These are phyloP conservation scores for Phyllotreta cruciferae DNA, from an alignment of 2,888 invertebrate species.

Conservation along the genomic window DNA sequence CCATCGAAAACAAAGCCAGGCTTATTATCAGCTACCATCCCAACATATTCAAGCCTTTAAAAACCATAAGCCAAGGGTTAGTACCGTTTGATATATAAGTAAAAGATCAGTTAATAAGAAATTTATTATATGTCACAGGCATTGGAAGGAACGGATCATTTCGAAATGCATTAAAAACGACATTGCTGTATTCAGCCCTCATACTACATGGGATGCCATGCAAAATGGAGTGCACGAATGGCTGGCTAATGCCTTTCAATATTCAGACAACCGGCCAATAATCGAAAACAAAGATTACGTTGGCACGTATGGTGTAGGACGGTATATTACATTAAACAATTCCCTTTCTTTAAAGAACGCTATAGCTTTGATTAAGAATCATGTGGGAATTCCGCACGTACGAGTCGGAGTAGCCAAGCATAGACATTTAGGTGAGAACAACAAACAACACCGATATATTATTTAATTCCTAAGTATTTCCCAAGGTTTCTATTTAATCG, in stretches of 20 bases:
- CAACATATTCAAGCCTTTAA: slow-evolving; percentile 88
- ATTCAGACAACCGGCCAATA: slow-evolving; percentile 45
- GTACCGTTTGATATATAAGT: slow-evolving; percentile 22
- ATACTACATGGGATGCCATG: slow-evolving; percentile 88
- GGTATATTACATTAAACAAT: slow-evolving; percentile 63
- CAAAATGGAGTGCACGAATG: slow-evolving; percentile 91
- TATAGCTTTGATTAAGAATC: slow-evolving; percentile 71
- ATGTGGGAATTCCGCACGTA: slow-evolving; percentile 73
- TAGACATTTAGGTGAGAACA: slow-evolving; percentile 49
- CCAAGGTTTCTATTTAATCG: slow-evolving; percentile 12
- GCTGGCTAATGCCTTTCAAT: slow-evolving; percentile 76
- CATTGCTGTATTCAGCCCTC: slow-evolving; percentile 92
- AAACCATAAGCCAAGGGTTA: slow-evolving; percentile 80
- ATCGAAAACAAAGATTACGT: slow-evolving; percentile 53
- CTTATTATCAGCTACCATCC: slow-evolving; percentile 95
- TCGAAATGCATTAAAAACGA: slow-evolving; percentile 80
- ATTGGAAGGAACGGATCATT: slow-evolving; percentile 84
- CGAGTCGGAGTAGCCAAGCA: slow-evolving; percentile 72
- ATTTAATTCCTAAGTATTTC: background rate
- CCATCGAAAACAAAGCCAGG: slow-evolving; percentile 70
- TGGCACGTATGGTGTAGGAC: slow-evolving; percentile 62
- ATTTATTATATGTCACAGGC: slow-evolving; percentile 58
- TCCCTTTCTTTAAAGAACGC: slow-evolving; percentile 67
- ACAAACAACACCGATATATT: too few relatives aligned
- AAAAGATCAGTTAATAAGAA: background rate